Evolutionary conservation across 2,797 vertebrate species (phyloP).

Genomic region (Mycteria americana): DNA sequence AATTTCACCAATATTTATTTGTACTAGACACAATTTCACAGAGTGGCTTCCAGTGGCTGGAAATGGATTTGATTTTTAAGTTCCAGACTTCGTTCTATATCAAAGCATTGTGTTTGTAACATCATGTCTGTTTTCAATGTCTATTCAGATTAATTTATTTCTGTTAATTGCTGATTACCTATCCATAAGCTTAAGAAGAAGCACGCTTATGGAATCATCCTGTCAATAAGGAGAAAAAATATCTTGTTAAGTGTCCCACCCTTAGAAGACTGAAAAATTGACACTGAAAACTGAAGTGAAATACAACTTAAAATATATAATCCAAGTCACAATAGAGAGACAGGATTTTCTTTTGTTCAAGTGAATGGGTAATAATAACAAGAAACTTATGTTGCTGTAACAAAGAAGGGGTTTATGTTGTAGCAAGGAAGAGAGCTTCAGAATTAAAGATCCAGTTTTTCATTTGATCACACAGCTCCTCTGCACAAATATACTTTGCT

Average conservation of each 20-base stretch:
- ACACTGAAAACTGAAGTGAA: background rate
- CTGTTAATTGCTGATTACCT: background rate
- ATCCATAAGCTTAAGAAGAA: background rate
- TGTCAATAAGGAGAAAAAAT: background rate
- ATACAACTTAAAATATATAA: background rate
- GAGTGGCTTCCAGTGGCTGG: background rate
- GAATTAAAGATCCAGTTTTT: conserved; percentile 9
- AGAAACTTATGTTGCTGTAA: background rate
- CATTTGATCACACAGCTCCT: background rate
- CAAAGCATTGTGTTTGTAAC: background rate
- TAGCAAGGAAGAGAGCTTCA: background rate
- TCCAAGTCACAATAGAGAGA: background rate
- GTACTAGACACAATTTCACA: background rate
- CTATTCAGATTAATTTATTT: background rate
- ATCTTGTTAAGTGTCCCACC: background rate
- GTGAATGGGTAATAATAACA: background rate
- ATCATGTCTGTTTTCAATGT: background rate
- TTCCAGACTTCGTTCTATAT: background rate
- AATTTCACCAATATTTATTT: background rate
- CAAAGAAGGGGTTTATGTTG: background rate
- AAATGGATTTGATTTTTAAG: background rate
- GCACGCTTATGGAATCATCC: background rate
- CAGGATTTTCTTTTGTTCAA: background rate
- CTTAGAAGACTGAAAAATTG: background rate
- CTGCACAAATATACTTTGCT: background rate